Evolutionary conservation across 2,113 vertebrate genomes (phyloP), one percentile per base, ranked within the genome.

Genomic region (Tupaia chinensis): DNA sequence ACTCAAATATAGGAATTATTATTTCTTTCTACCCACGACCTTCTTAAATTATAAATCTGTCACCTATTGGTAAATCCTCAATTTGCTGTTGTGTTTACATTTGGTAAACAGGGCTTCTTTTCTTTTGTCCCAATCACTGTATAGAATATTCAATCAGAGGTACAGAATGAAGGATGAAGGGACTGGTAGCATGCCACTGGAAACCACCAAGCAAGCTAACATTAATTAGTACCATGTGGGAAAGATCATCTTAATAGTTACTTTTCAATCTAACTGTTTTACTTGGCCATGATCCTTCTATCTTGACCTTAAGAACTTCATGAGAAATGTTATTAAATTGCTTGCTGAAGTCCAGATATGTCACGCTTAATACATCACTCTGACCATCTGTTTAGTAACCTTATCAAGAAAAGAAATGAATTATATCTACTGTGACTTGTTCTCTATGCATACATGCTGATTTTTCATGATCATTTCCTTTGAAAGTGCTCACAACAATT

Each of bases 311-410:
- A 94, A 94, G 63, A 91, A 70, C 34, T 91, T 88, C 83, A 91
- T 66, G 27, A 95, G 61, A 91, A 94, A 70, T 95, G 32, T 74
- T 73, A 54, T 93, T 95, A 89, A 93, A 68, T 93, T 76, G 29
- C 20, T 88, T 96, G 16, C 44, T 34, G 56, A 94, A 93, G 70
- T 23, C 56, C 58, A 82, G 20, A 91, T 86, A 91, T 12, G 5
- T 81, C 87, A 81, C 89, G 74, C 53, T 86, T 80, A 77, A 91
- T 94, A 91, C 19, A 91, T 54, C 84, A 84, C 32, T 53, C 44
- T 92, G 53, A 78, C 29, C 23, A 85, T 91, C 76, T 95, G 4
- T 63, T 86, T 89, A 86, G 25, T 34, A 78, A 88, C 60, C 54
- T 15, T 68, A 22, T 73, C 53, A 84, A 73, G 65, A 22, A 79